These are phyloP conservation scores for Atethmia centrago DNA, from an alignment of 2,888 invertebrate species.

Conservation along the genomic window DNA sequence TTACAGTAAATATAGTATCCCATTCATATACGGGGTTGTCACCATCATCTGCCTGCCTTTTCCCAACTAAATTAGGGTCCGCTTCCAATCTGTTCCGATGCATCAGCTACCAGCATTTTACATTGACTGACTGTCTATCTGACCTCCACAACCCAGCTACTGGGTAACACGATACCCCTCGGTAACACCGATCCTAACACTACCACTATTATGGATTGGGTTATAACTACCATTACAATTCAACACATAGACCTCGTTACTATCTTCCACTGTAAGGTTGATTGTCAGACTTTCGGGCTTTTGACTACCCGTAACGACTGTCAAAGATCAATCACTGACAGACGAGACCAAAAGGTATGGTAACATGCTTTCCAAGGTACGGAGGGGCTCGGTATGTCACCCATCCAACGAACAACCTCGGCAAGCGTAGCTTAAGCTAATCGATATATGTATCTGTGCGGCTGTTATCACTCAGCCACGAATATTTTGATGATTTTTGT, in stretches of 20 bases:
- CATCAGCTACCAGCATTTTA: neutral
- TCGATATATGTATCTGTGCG: neutral
- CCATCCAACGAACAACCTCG: neutral
- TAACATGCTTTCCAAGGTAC: no score
- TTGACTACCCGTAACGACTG: neutral
- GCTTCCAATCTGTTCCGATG: neutral
- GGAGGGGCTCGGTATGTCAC: neutral
- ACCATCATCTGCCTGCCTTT: neutral
- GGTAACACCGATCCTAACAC: no score
- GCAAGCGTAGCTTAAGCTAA: neutral
- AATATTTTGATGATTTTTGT: neutral
- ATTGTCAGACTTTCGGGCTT: neutral
- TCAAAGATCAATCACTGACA: no score
- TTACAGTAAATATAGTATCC: constrained; percentile 8
- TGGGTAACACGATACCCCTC: neutral
- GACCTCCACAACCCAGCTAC: neutral
- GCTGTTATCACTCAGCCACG: neutral
- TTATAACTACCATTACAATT: no score
- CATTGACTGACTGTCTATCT: neutral
- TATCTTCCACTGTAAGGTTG: neutral
- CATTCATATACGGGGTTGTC: neutral
- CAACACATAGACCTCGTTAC: no score
- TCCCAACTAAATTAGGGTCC: neutral
- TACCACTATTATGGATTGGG: no score
- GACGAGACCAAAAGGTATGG: no score